Evolutionary conservation across 2,113 vertebrate species (phyloP), one percentile per base, ranked within the genome.

Genomic region (Microtus montanus): DNA sequence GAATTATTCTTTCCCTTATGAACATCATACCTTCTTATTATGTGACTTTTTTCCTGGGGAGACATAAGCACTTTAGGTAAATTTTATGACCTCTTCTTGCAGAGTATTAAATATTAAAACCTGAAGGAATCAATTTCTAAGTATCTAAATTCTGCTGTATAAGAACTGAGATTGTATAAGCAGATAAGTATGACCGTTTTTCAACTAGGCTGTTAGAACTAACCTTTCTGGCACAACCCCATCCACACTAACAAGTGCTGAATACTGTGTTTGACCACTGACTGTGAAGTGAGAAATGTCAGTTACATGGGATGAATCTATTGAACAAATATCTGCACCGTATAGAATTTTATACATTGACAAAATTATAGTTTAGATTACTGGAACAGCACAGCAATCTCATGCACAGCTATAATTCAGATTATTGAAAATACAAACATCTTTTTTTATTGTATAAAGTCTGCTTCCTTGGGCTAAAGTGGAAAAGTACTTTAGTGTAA

Each of bases 301-400:
- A 30, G 35, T 63, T 82, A 7, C 6, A 0, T 22, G 2, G 30
- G n/a, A 58, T 7, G 10, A 49, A 35, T 33, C 35, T 35, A 9
- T 68, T 38, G 33, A 89, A 77, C 52, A n/a, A 61, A 87, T 38
- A 26, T 49, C 68, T 41, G 0, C 33, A n/a, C 13, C 63, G n/a
- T 11, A 4, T 2, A 13, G n/a, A 15, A 70, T 91, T 75, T 61
- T 7, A 0, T 54, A 10, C 6, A 54, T 71, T 33, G 28, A 44
- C 49, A 54, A 47, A 74, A 82, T 47, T 77, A 68, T 11, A 24
- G n/a, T n/a, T 84, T 30, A 54, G 22, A 19, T 91, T 35, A 33
- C 97, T 97, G 96, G 98, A 98, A 98, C 98, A 97, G 98, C 98
- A 98, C 95, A 98, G 98, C 98, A 98, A 97, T 98, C 97, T 98